Evolutionary conservation across 2,888 invertebrate species (phyloP).

Genomic region (Torymus aiolomorphi): DNA sequence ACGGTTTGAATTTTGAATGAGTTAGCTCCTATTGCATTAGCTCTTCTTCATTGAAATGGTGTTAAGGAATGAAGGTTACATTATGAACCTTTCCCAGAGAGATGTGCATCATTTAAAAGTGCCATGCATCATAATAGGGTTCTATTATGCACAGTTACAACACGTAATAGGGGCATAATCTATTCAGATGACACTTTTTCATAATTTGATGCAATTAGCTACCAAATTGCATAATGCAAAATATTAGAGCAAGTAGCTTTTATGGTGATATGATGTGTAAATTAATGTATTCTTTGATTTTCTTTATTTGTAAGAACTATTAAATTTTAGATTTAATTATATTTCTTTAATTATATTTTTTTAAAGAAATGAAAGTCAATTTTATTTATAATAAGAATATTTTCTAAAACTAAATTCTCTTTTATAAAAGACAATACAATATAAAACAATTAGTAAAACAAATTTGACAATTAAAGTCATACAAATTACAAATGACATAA

Average conservation of each 20-base stretch:
- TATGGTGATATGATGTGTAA: too few relatives aligned
- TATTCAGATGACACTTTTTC: slow-evolving; percentile 20
- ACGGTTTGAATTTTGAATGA: slow-evolving; percentile 18
- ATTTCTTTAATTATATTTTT: too few relatives aligned
- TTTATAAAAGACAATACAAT: too few relatives aligned
- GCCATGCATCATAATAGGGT: slow-evolving; percentile 2
- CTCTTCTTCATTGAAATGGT: slow-evolving; percentile 10
- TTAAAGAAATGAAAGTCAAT: too few relatives aligned
- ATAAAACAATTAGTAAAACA: too few relatives aligned
- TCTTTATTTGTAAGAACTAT: too few relatives aligned
- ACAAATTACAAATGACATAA: not conserved
- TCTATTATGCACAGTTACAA: slow-evolving; percentile 13
- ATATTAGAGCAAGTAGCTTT: not conserved
- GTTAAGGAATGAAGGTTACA: slow-evolving; percentile 47
- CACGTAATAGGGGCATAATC: not conserved
- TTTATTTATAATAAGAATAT: too few relatives aligned
- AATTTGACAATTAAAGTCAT: too few relatives aligned
- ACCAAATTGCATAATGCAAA: slow-evolving; percentile 6
- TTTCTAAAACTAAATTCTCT: too few relatives aligned
- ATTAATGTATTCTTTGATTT: too few relatives aligned
- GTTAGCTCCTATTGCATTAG: not conserved
- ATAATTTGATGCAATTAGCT: slow-evolving; percentile 25
- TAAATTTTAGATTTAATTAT: too few relatives aligned
- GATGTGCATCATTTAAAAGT: slow-evolving; percentile 4
- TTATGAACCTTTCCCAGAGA: slow-evolving; percentile 6